phyloP scores from a whole-genome alignment of 2,797 vertebrate genomes.

The Sciurus carolinensis region DNA sequence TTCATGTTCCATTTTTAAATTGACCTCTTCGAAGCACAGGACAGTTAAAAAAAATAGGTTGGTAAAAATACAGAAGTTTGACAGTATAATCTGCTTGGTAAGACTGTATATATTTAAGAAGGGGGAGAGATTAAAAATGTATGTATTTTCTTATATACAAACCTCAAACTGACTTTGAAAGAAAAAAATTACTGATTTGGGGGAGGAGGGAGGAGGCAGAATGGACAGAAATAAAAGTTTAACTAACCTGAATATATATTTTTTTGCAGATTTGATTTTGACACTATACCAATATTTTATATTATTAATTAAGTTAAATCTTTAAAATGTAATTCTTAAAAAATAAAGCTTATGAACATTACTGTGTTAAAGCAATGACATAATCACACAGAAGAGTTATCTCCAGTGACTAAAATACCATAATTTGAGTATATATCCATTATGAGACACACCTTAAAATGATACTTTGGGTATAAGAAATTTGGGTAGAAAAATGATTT shows the following conservation, averaged over 20 bases:
- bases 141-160: neutral
- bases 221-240: neutral
- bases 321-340: neutral
- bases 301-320: constrained; percentile 44
- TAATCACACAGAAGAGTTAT: neutral
- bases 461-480: too few relatives aligned
- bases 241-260: neutral
- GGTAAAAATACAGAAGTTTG: neutral
- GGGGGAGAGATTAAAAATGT: neutral
- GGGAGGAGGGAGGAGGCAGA: neutral
- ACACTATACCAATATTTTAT: neutral
- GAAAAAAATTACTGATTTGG: neutral
- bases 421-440: too few relatives aligned
- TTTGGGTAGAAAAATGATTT: too few relatives aligned
- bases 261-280: constrained; percentile 20
- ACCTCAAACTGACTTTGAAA: neutral
- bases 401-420: too few relatives aligned
- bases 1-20: constrained; percentile 57
- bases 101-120: neutral
- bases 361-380: neutral
- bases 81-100: neutral
- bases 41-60: neutral
- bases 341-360: neutral
- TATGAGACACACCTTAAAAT: too few relatives aligned
- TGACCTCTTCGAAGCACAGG: neutral